phyloP scores from a whole-genome alignment of 1,140 invertebrate species.

The Zaprionus kolodkinae region DNA sequence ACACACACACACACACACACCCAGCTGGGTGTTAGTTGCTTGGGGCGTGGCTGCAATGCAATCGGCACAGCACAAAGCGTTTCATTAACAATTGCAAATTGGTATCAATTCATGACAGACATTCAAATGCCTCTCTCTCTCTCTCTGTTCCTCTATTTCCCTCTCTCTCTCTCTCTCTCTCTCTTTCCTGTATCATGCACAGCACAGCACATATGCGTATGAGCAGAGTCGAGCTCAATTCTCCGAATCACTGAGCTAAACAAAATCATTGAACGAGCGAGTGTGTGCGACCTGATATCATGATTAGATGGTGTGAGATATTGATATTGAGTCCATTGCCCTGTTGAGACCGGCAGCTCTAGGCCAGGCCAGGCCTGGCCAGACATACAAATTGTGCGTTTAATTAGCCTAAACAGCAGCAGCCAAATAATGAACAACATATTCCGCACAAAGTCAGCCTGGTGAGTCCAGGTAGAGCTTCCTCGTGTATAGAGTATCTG shows the following conservation, averaged over 20 bases:
- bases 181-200: neutral
- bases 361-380: conserved; percentile 8
- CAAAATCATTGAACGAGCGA: conserved; percentile 73
- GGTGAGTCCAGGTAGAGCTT: conserved; percentile 24
- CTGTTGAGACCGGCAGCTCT: conserved; percentile 9
- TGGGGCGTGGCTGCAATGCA: conserved; percentile 50
- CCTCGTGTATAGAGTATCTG: conserved; percentile 1
- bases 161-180: neutral
- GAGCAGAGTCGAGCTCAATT: conserved; percentile 65
- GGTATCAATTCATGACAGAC: conserved; percentile 79
- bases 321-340: conserved; percentile 41
- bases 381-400: conserved; percentile 55
- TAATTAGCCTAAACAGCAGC: conserved; percentile 52
- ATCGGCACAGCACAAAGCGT: conserved; percentile 78
- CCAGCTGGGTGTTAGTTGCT: conserved; percentile 38
- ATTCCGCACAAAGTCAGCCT: conserved; percentile 16
- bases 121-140: conserved; percentile 58
- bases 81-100: conserved; percentile 83
- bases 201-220: conserved; percentile 16
- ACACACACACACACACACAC: conserved; percentile 17
- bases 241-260: conserved; percentile 80
- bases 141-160: neutral
- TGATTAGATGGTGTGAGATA: conserved; percentile 33
- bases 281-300: neutral
- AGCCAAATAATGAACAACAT: conserved; percentile 23